These are phyloP conservation scores for Dicycla oo DNA, from an alignment of 2,888 invertebrate genomes.

Conservation along the genomic window DNA sequence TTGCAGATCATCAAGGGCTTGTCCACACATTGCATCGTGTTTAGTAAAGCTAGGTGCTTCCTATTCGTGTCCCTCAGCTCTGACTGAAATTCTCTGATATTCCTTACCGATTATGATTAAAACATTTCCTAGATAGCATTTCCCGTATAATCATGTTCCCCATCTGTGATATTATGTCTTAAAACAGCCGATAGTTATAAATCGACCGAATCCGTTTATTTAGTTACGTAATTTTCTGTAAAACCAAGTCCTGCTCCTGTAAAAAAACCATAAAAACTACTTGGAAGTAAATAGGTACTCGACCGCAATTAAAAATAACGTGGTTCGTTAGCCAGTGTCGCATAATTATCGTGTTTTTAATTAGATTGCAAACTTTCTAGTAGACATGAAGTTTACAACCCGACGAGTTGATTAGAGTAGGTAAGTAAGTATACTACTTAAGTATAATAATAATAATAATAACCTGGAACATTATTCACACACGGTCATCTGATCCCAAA, in stretches of 20 bases:
- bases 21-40: background rate
- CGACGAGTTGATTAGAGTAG: slow-evolving; percentile 13
- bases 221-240: background rate
- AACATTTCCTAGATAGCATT: background rate
- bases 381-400: slow-evolving; percentile 25
- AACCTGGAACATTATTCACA: no score
- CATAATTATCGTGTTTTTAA: slow-evolving; percentile 43
- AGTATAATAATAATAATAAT: no score
- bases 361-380: slow-evolving; percentile 43
- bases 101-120: background rate
- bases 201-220: no score
- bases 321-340: slow-evolving; percentile 39
- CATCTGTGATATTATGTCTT: background rate
- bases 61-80: background rate
- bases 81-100: background rate
- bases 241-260: slow-evolving; percentile 1
- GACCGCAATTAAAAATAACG: slow-evolving; percentile 47
- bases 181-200: background rate
- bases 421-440: no score
- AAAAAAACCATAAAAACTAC: slow-evolving; percentile 4
- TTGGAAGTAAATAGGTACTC: slow-evolving; percentile 17
- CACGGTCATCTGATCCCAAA: no score
- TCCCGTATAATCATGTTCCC: background rate
- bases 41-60: background rate
- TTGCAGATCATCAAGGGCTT: background rate